Evolutionary conservation across 2,888 invertebrate genomes (phyloP).

Genomic region (Biston betularia): DNA sequence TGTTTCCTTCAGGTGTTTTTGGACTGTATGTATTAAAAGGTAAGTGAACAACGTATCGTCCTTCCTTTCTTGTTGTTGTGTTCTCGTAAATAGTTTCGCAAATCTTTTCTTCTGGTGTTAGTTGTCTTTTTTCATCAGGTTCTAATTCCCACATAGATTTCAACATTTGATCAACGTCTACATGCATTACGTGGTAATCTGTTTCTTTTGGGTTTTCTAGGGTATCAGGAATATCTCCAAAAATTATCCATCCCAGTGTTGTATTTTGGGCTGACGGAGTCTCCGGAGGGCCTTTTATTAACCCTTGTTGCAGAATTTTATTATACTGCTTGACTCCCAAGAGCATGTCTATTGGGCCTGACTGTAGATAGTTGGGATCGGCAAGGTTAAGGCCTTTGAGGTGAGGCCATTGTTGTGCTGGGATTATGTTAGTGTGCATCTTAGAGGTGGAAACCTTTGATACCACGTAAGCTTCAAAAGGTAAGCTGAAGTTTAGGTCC

Average conservation of each 20-base stretch:
- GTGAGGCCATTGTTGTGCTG: constrained; percentile 12
- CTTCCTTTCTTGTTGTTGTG: constrained; percentile 38
- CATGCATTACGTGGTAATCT: constrained; percentile 21
- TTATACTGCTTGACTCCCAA: constrained; percentile 31
- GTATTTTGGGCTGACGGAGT: constrained; percentile 33
- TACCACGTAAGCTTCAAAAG: constrained; percentile 39
- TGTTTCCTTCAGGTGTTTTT: constrained; percentile 25
- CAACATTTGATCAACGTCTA: constrained; percentile 31
- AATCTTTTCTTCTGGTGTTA: constrained; percentile 37
- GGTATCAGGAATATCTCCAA: constrained; percentile 1
- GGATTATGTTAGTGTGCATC: neutral
- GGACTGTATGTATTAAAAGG: constrained; percentile 38
- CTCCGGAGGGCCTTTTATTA: constrained; percentile 26
- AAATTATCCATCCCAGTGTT: constrained; percentile 19
- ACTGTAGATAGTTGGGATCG: constrained; percentile 25
- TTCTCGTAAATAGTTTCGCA: constrained; percentile 47
- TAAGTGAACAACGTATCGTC: constrained; percentile 45
- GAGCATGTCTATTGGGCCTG: constrained; percentile 44
- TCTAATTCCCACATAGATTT: constrained; percentile 41
- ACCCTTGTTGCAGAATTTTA: constrained; percentile 22
- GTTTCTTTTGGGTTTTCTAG: neutral
- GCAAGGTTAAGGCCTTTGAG: constrained; percentile 9
- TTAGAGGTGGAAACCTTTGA: neutral
- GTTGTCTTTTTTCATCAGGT: constrained; percentile 30
- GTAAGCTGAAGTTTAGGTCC: constrained; percentile 19